These are phyloP conservation scores for Styela plicata DNA, from an alignment of 23 tunicate species.

Conservation along the genomic window DNA sequence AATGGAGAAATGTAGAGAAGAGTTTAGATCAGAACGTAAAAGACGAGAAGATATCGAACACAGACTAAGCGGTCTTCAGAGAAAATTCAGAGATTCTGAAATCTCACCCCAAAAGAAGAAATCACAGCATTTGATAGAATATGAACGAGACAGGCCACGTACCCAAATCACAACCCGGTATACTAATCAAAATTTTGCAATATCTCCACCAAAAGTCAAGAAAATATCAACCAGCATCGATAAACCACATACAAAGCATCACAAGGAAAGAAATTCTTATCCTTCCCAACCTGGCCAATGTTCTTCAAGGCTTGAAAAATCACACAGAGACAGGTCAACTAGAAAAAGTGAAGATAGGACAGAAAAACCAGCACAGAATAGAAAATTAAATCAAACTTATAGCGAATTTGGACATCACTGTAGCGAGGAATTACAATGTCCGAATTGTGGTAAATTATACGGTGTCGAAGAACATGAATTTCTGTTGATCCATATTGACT, in stretches of 20 bases:
- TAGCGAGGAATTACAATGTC: conserved; percentile 19
- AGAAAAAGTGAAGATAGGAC: neutral
- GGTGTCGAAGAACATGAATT: conserved; percentile 36
- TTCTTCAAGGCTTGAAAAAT: neutral
- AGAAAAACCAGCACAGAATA: neutral
- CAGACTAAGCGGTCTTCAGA: conserved; percentile 34
- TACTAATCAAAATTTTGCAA: neutral
- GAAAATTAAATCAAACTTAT: conserved; percentile 15
- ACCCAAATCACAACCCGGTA: neutral
- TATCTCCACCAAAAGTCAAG: neutral
- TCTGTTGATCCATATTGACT: conserved; percentile 59
- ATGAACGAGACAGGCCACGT: neutral
- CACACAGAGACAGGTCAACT: neutral
- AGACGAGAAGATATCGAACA: conserved; percentile 35
- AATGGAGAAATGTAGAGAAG: conserved; percentile 46
- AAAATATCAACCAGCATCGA: neutral
- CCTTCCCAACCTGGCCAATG: neutral
- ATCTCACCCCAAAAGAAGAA: neutral
- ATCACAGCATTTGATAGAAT: neutral
- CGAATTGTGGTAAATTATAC: conserved; percentile 55
- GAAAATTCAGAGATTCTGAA: conserved; percentile 23
- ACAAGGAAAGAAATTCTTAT: conserved; percentile 9
- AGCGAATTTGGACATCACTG: conserved; percentile 13
- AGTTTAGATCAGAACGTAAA: conserved; percentile 50
- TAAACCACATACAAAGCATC: neutral